Conservation (phyloP, 2,888 invertebrate species). For the Diabrotica balteata region DNA sequence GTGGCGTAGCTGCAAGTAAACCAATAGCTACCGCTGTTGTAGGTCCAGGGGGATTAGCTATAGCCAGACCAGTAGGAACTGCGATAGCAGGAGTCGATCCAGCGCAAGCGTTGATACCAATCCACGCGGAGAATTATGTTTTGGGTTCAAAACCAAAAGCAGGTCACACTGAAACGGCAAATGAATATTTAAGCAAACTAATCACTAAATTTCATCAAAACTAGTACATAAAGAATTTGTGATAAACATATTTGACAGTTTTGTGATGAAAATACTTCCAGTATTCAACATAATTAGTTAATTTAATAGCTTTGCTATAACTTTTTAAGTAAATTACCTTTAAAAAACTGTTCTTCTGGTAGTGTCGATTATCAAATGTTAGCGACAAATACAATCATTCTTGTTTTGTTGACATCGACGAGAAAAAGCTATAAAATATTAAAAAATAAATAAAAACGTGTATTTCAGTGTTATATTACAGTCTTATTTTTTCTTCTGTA, state of each 20-base stretch:
- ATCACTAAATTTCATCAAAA: conserved; percentile 56
- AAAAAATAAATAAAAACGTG: no score
- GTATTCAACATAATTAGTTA: conserved; percentile 1
- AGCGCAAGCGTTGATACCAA: conserved; percentile 57
- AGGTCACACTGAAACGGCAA: conserved; percentile 35
- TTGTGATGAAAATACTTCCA: conserved; percentile 1
- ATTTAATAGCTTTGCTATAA: neutral
- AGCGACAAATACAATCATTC: no score
- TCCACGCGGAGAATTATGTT: conserved; percentile 47
- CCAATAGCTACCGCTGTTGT: conserved; percentile 76
- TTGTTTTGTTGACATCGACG: no score
- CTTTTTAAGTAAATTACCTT: no score
- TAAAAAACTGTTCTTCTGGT: no score
- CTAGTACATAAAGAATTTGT: conserved; percentile 15
- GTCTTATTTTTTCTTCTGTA: no score
- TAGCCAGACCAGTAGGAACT: conserved; percentile 75
- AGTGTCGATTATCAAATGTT: no score
- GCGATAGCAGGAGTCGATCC: conserved; percentile 77
- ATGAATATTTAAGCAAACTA: conserved; percentile 54
- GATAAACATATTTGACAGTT: neutral
- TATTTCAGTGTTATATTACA: no score
- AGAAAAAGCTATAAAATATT: no score
- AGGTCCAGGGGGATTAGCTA: conserved; percentile 73
- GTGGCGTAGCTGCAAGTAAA: conserved; percentile 76
- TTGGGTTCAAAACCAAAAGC: conserved; percentile 34